phyloP scores from a whole-genome alignment of 1,140 invertebrate species.

The Camponotus pennsylvanicus region DNA sequence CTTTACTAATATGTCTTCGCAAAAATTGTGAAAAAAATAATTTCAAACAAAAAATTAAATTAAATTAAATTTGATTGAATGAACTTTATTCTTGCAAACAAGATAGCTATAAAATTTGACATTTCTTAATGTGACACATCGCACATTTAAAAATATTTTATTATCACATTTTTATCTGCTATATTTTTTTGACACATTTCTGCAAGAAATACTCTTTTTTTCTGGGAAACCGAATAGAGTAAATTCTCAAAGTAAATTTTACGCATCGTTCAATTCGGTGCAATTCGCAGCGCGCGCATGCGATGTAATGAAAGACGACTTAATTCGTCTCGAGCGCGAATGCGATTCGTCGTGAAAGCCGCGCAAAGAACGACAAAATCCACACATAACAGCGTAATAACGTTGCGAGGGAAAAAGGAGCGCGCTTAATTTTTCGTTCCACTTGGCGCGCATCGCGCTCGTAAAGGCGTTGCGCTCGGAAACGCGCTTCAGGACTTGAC shows the following conservation, averaged over 20 bases:
- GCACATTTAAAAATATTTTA: not conserved
- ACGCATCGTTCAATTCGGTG: slow-evolving; percentile 14
- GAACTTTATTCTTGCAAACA: not conserved
- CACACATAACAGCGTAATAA: slow-evolving; percentile 58
- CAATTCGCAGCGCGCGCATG: slow-evolving; percentile 18
- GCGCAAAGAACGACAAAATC: slow-evolving; percentile 52
- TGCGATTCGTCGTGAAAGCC: slow-evolving; percentile 43
- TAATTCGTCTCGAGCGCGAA: slow-evolving; percentile 53
- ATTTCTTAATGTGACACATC: not conserved
- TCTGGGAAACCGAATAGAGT: not conserved
- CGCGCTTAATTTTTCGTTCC: slow-evolving; percentile 63
- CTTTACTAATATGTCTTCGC: not conserved
- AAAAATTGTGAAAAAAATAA: not conserved
- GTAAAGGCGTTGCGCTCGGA: slow-evolving; percentile 61
- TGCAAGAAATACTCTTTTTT: not conserved
- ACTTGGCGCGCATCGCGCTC: slow-evolving; percentile 60
- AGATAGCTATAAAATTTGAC: not conserved
- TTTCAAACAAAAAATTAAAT: not conserved
- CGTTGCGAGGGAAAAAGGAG: slow-evolving; percentile 47
- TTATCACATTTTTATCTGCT: not conserved
- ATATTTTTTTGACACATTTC: not conserved
- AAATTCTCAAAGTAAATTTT: slow-evolving; percentile 15
- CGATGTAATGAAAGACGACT: slow-evolving; percentile 53
- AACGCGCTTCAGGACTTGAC: slow-evolving; percentile 59
- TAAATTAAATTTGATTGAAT: not conserved